Conservation (phyloP, 1,140 invertebrate genomes). For the Plectrocnemia conspersa region DNA sequence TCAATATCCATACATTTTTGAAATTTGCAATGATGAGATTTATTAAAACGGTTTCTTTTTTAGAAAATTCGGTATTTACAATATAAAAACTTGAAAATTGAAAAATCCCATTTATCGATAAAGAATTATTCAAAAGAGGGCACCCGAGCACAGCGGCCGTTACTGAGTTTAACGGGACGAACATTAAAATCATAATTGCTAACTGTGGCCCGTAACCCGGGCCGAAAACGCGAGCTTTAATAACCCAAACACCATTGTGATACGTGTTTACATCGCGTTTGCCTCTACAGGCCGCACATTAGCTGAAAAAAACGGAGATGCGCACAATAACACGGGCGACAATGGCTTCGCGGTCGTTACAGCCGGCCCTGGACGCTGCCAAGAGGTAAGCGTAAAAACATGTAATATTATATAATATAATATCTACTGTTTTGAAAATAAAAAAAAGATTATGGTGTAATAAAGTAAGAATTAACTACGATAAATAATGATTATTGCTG, state of each 20-base stretch:
- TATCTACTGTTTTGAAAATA: no score
- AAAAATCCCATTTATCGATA: no score
- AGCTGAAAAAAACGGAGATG: conserved; percentile 16
- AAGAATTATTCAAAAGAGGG: no score
- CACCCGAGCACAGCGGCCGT: not conserved
- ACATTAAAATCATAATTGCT: conserved; percentile 26
- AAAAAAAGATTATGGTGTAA: no score
- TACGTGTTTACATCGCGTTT: conserved; percentile 30
- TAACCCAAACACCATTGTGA: conserved; percentile 29
- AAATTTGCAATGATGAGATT: no score
- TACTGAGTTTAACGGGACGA: not conserved
- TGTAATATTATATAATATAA: no score
- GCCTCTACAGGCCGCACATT: not conserved
- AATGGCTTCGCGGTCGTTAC: not conserved
- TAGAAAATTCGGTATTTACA: no score
- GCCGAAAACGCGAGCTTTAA: conserved; percentile 27
- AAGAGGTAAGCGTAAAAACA: not conserved
- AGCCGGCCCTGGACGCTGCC: not conserved
- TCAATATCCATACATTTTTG: no score
- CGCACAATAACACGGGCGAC: conserved; percentile 11
- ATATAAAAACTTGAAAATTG: no score
- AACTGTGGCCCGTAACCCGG: conserved; percentile 17
- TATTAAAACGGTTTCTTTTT: no score
- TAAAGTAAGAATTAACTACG: no score
- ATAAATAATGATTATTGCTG: no score